Evolutionary conservation across 1,140 invertebrate genomes (phyloP).

Genomic region (Drosophila bipectinata): DNA sequence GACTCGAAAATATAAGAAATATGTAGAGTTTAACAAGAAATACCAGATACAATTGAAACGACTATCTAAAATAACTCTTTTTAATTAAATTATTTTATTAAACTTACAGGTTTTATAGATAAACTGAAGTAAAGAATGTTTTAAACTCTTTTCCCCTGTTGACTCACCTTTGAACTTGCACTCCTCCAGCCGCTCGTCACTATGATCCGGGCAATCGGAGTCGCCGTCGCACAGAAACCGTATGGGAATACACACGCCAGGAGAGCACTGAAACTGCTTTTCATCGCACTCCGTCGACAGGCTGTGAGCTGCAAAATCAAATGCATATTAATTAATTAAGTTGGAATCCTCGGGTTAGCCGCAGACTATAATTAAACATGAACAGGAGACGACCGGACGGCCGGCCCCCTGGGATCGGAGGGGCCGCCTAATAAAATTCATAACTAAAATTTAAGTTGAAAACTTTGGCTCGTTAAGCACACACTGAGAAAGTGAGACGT

Average conservation of each 20-base stretch:
- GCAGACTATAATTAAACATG: conserved; percentile 58
- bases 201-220: conserved; percentile 91
- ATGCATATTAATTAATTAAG: conserved; percentile 78
- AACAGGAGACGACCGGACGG: conserved; percentile 10
- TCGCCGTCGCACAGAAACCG: conserved; percentile 91
- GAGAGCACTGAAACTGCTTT: conserved; percentile 90
- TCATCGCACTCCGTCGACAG: conserved; percentile 85
- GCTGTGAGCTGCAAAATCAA: conserved; percentile 73
- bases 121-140: no score
- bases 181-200: conserved; percentile 89
- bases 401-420: neutral
- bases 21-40: neutral
- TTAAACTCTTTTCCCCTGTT: neutral
- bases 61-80: no score
- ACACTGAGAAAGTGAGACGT: conserved; percentile 25
- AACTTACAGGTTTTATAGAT: no score
- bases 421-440: conserved; percentile 68
- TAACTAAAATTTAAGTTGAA: conserved; percentile 81
- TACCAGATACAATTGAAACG: no score
- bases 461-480: conserved; percentile 74
- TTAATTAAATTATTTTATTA: no score
- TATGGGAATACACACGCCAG: conserved; percentile 92
- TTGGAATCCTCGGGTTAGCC: conserved; percentile 54
- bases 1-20: neutral
- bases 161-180: conserved; percentile 66